Percentiles rank a stretch among this genome's conserved stretches.
phyloP scores from a whole-genome alignment of 1,140 invertebrate species.

The Lepidotrigona ventralis region DNA sequence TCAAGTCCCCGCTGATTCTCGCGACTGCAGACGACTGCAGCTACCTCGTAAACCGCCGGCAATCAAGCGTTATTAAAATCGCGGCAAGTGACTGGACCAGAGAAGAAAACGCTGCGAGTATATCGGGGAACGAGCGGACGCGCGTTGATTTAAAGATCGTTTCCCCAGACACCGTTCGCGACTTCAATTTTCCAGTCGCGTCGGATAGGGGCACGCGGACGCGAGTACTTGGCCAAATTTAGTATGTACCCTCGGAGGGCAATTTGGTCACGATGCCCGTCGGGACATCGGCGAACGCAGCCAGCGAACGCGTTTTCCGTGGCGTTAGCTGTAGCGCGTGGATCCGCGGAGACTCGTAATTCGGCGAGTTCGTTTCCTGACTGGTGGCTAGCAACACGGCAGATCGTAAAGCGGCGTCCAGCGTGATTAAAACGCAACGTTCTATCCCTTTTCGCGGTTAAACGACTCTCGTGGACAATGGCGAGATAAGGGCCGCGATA shows the following conservation, averaged over 20 bases:
- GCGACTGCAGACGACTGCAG: background rate
- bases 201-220: background rate
- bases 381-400: background rate
- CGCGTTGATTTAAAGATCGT: slow-evolving; percentile 25
- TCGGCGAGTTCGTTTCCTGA: slow-evolving; percentile 2
- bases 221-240: slow-evolving; percentile 25
- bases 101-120: slow-evolving; percentile 12
- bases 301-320: slow-evolving; percentile 16
- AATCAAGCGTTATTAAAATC: slow-evolving; percentile 65
- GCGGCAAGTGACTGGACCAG: slow-evolving; percentile 1
- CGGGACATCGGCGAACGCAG: background rate
- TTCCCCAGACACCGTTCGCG: slow-evolving; percentile 6
- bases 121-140: slow-evolving; percentile 16
- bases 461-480: slow-evolving; percentile 35
- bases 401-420: slow-evolving; percentile 45
- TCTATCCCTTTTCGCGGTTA: slow-evolving; percentile 1
- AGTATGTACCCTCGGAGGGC: slow-evolving; percentile 34
- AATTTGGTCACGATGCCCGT: slow-evolving; percentile 4
- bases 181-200: slow-evolving; percentile 24
- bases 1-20: slow-evolving; percentile 32
- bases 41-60: slow-evolving; percentile 53
- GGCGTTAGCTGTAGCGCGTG: background rate
- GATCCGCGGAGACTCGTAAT: slow-evolving; percentile 49
- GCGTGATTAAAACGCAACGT: slow-evolving; percentile 55
- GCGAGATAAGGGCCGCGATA: slow-evolving; percentile 26